A percentile compares a stretch with the other conserved stretches of the same genome.
These are phyloP conservation scores for Melanogrammus aeglefinus DNA, from an alignment of 2,797 vertebrate genomes.

Conservation along the genomic window DNA sequence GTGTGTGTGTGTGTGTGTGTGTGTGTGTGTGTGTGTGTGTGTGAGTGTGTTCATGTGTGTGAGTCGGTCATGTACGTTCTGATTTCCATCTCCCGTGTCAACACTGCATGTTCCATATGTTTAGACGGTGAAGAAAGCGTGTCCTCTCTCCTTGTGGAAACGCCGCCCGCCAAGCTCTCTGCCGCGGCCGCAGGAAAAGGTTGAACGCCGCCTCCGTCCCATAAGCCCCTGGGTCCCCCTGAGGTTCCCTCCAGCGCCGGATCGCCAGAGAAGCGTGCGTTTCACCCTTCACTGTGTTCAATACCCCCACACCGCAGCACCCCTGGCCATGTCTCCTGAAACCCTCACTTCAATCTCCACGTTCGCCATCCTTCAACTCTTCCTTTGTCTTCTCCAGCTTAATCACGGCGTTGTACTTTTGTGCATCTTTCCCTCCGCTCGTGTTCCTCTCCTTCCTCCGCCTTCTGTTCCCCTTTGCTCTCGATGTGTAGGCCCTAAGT, in stretches of 20 bases:
- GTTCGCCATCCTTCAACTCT: neutral
- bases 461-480: neutral
- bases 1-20: too few species aligned
- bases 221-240: constrained; percentile 56
- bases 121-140: constrained; percentile 35
- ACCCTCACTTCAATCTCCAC: neutral
- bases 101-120: constrained; percentile 7
- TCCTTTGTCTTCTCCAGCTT: neutral
- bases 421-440: neutral
- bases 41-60: neutral
- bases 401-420: neutral
- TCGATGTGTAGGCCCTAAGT: neutral
- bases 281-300: constrained; percentile 71
- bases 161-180: constrained; percentile 40
- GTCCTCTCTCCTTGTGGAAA: constrained; percentile 37
- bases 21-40: neutral
- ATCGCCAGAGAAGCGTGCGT: constrained; percentile 68
- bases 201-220: constrained; percentile 70
- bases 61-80: neutral
- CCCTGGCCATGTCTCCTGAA: constrained; percentile 57
- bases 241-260: constrained; percentile 63
- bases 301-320: constrained; percentile 67
- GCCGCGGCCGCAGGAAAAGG: constrained; percentile 60
- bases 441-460: neutral
- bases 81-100: constrained; percentile 2